Evolutionary conservation across 2,888 invertebrate genomes (phyloP).

Genomic region (Nemotelus pantherinus): DNA sequence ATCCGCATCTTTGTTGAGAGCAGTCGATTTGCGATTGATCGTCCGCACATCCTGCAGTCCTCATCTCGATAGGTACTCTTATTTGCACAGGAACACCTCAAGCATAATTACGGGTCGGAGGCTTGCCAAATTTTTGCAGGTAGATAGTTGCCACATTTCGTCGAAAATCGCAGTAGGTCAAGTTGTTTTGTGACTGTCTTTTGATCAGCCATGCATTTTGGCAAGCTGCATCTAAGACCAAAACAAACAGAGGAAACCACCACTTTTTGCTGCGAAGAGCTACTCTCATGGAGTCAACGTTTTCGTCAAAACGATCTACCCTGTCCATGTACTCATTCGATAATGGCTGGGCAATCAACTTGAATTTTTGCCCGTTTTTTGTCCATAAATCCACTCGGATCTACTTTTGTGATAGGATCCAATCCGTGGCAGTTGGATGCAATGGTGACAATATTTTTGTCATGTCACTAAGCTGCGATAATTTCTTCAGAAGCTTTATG

Average conservation of each 20-base stretch:
- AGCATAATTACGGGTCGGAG: slow-evolving; percentile 4
- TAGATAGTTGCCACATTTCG: not conserved
- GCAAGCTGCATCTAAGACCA: no score
- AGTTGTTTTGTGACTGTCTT: not conserved
- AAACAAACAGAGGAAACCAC: no score
- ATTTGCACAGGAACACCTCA: slow-evolving; percentile 42
- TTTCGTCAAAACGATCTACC: not conserved
- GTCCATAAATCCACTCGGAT: not conserved
- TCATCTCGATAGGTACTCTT: slow-evolving; percentile 37
- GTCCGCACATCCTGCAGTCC: slow-evolving; percentile 38
- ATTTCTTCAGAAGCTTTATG: slow-evolving; percentile 45
- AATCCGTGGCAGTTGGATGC: not conserved
- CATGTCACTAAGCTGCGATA: slow-evolving; percentile 49
- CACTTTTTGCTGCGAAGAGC: not conserved
- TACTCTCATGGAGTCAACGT: not conserved
- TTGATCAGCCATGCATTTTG: not conserved
- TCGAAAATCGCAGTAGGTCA: not conserved
- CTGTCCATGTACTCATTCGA: slow-evolving; percentile 45
- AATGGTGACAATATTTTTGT: slow-evolving; percentile 45
- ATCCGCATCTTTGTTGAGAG: slow-evolving; percentile 41
- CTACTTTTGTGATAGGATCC: not conserved
- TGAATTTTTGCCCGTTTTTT: slow-evolving; percentile 41
- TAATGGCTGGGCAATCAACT: slow-evolving; percentile 45
- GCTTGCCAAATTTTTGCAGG: not conserved
- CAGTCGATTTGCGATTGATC: slow-evolving; percentile 41